Evolutionary conservation across 2,113 vertebrate species (phyloP).

Genomic region (Struthio camelus): DNA sequence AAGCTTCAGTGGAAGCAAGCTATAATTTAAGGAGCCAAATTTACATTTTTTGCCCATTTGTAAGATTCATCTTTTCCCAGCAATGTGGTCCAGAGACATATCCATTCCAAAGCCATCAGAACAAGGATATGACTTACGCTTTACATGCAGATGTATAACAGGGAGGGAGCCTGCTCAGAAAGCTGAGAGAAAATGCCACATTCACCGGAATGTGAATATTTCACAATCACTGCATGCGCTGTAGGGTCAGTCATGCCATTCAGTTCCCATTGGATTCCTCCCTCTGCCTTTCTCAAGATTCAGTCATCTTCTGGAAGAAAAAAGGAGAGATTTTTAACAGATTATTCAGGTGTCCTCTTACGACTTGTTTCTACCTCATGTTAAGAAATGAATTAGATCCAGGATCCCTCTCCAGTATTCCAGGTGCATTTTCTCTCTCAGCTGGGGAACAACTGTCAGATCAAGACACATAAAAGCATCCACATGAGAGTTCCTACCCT

Average conservation of each 20-base stretch:
- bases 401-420: background rate
- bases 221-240: background rate
- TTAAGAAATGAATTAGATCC: background rate
- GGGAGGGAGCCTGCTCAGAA: background rate
- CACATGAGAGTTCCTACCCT: background rate
- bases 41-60: conserved; percentile 1
- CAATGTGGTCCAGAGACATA: background rate
- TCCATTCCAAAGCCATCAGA: background rate
- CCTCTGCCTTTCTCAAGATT: background rate
- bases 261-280: background rate
- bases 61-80: background rate
- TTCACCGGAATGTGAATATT: background rate
- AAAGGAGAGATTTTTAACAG: background rate
- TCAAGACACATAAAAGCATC: background rate
- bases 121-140: conserved; percentile 3
- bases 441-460: background rate
- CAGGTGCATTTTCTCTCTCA: background rate
- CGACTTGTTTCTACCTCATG: background rate
- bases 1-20: conserved; percentile 2
- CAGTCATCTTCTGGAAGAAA: background rate
- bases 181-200: background rate
- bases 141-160: background rate
- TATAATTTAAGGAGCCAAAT: conserved; percentile 10
- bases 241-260: background rate
- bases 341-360: background rate